Evolutionary conservation across 2,113 vertebrate genomes (phyloP), one percentile per base, ranked within the genome.

Genomic region (Poicephalus gulielmi): DNA sequence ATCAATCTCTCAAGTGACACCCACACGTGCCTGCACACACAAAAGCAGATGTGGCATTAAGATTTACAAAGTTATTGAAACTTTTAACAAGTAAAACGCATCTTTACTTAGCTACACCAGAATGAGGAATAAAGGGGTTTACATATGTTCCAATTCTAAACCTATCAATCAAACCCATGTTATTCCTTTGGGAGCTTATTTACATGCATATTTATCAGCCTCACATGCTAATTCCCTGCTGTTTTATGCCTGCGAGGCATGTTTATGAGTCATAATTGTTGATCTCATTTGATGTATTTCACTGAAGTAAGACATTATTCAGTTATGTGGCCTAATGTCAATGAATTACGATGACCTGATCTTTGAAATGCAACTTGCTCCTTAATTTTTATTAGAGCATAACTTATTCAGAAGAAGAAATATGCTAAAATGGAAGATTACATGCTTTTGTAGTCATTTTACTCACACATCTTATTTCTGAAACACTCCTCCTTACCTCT

Each of bases 161-260:
- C 99, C 99, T 99, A 99, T 99, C 99, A 99, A 99, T 99, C 99
- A 99, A 99, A 98, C 97, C 98, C 98, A 98, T 98, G 99, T 99
- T 99, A 99, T 99, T 99, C 99, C 99, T 98, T 98, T 98, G 99
- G 99, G 99, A 99, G 98, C 98, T 99, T 99, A 99, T 99, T 99
- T 99, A 99, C 99, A 99, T 99, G 99, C 99, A 99, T 99, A 99
- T 99, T 99, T 99, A 99, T 99, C 99, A 99, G 99, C 98, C 98
- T 99, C 98, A 99, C 99, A 99, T 99, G 99, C 99, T 99, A 99
- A 99, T 99, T 99, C 99, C 99, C 98, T 98, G 98, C 99, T 98
- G 99, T 99, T 99, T 99, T 99, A 99, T 99, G 98, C 99, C 99
- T 99, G 98, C 98, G 95, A 99, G 99, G 99, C 99, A 99, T 99